These are phyloP conservation scores for Coregonus clupeaformis DNA, from an alignment of 2,113 vertebrate genomes.

Conservation along the genomic window DNA sequence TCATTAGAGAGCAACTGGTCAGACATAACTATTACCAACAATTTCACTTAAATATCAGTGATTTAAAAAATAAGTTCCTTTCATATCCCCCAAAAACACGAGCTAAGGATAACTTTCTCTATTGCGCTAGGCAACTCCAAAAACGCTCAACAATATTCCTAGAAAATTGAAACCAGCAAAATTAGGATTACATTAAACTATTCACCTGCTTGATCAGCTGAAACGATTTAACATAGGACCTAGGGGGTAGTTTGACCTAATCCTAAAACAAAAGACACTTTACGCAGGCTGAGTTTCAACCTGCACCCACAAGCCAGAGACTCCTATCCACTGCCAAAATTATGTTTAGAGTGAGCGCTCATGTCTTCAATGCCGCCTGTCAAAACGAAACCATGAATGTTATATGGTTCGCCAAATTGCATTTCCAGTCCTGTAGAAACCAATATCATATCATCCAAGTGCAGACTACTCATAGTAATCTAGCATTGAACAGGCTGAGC, in stretches of 20 bases:
- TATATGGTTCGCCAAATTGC: too few relatives aligned
- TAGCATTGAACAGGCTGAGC: too few relatives aligned
- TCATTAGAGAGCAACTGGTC: conserved; percentile 42
- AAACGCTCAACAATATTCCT: conserved; percentile 1
- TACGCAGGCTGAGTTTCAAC: too few relatives aligned
- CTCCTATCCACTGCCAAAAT: too few relatives aligned
- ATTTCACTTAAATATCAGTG: conserved; percentile 22
- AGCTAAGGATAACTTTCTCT: neutral
- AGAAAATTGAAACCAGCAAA: neutral
- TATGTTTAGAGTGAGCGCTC: too few relatives aligned
- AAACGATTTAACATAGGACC: conserved; percentile 22
- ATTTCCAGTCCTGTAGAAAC: too few relatives aligned
- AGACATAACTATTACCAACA: conserved; percentile 11
- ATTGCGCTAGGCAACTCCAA: conserved; percentile 33
- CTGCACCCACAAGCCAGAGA: too few relatives aligned
- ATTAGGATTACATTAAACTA: conserved; percentile 35
- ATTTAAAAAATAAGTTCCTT: conserved; percentile 49
- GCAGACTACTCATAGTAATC: too few relatives aligned
- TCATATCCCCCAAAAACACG: conserved; percentile 61
- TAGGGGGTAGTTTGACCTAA: neutral
- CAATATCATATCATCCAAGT: too few relatives aligned
- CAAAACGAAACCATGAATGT: too few relatives aligned
- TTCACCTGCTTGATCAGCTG: conserved; percentile 26
- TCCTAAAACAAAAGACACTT: neutral
- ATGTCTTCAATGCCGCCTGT: too few relatives aligned